A percentile compares a stretch with the other conserved stretches of the same genome.
Conservation (phyloP, 2,888 invertebrate species). For the Steinernema carpocapsae region DNA sequence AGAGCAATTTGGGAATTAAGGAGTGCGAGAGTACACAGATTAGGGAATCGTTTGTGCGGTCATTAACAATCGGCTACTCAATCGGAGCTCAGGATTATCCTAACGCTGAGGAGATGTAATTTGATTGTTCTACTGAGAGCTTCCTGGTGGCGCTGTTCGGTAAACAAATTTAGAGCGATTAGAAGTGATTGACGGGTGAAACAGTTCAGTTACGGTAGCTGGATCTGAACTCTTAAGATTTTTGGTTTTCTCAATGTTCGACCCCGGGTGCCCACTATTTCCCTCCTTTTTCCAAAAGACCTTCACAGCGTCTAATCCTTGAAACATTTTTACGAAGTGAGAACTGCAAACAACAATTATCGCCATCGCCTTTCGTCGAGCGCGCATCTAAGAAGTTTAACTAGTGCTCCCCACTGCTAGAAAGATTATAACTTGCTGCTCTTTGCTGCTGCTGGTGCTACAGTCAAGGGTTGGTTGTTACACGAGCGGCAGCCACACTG, state of each 20-base stretch:
- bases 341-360: conserved; percentile 27
- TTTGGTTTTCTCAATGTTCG: background rate
- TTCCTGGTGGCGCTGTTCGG: conserved; percentile 5
- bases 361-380: conserved; percentile 1
- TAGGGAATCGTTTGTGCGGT: background rate
- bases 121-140: background rate
- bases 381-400: conserved; percentile 20
- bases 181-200: background rate
- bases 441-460: background rate
- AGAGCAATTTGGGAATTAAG: background rate
- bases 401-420: conserved; percentile 27
- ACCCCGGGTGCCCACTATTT: background rate
- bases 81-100: background rate
- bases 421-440: conserved; percentile 17
- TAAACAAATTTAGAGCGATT: background rate
- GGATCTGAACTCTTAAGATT: background rate
- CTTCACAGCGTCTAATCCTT: background rate
- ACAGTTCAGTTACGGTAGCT: background rate
- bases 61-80: background rate
- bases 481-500: background rate
- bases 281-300: conserved; percentile 18
- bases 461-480: conserved; percentile 29
- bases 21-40: background rate
- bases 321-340: conserved; percentile 9
- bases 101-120: background rate